These are phyloP conservation scores for Ascidia mentula DNA, from an alignment of 23 tunicate species.

Conservation along the genomic window DNA sequence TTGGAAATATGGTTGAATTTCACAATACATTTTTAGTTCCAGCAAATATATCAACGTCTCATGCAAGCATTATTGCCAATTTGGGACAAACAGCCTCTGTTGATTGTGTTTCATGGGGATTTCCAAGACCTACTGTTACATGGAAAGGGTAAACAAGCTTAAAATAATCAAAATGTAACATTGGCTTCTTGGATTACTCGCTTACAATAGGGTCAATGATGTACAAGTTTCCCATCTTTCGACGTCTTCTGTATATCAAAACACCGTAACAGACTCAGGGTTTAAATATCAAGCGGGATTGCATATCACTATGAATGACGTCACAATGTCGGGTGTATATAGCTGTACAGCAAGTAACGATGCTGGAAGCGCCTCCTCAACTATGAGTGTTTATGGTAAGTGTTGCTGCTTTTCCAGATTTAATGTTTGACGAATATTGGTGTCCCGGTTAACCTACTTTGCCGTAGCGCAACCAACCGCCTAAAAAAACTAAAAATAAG, in stretches of 20 bases:
- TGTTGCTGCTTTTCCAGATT: too few species aligned
- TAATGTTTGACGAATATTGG: too few species aligned
- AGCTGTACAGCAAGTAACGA: not conserved
- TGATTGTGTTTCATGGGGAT: not conserved
- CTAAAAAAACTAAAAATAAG: too few species aligned
- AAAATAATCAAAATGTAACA: too few species aligned
- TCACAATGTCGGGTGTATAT: not conserved
- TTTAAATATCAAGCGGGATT: not conserved
- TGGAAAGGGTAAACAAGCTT: not conserved
- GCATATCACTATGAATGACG: not conserved
- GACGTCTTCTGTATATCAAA: not conserved
- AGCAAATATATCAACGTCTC: not conserved
- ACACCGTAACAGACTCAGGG: not conserved
- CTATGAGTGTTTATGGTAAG: not conserved
- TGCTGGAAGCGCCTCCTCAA: not conserved
- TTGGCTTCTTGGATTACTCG: too few species aligned
- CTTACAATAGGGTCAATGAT: too few species aligned
- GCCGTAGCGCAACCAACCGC: too few species aligned
- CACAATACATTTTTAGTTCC: not conserved
- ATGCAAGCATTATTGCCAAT: not conserved
- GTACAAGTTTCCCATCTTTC: not conserved
- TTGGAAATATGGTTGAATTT: too few species aligned
- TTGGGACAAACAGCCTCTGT: not conserved
- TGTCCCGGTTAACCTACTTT: too few species aligned
- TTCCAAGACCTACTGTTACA: not conserved